Percentiles rank a stretch among this genome's conserved stretches.
These are phyloP conservation scores for Bucorvus abyssinicus DNA, from an alignment of 2,797 vertebrate genomes.

Conservation along the genomic window DNA sequence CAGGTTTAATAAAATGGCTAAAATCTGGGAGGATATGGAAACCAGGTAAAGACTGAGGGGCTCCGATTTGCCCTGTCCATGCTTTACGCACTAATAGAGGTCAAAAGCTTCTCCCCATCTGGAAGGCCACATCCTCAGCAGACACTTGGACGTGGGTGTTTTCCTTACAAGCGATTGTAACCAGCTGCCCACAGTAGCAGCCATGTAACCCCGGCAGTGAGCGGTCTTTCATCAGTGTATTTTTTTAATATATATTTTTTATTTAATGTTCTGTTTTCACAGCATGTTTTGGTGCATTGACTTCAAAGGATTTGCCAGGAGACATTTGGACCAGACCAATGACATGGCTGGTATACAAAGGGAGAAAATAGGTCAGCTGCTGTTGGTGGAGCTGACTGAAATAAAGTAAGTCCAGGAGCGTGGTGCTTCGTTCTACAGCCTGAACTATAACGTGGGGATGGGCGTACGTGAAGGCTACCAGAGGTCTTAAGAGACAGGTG, in stretches of 20 bases:
- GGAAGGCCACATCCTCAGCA: neutral
- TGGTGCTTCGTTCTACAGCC: neutral
- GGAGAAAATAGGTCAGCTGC: neutral
- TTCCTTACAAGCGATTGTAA: neutral
- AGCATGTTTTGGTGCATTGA: neutral
- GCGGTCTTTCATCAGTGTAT: neutral
- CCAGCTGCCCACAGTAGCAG: neutral
- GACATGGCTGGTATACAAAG: neutral
- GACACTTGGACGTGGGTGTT: neutral
- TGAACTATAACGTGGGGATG: neutral
- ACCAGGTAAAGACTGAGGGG: neutral
- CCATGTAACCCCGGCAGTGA: too few relatives aligned
- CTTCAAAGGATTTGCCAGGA: neutral
- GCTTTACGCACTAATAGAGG: neutral
- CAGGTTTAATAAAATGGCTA: neutral
- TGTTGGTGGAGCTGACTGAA: neutral
- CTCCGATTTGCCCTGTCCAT: rapidly evolving
- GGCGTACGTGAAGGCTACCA: neutral
- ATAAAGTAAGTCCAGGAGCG: neutral
- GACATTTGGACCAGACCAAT: too few relatives aligned
- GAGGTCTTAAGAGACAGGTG: neutral
- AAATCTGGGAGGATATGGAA: neutral
- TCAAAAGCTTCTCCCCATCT: neutral
- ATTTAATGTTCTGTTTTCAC: neutral
- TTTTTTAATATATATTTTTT: rapidly evolving